Evolutionary conservation across 2,797 vertebrate genomes (phyloP).

Genomic region (Columba guinea): DNA sequence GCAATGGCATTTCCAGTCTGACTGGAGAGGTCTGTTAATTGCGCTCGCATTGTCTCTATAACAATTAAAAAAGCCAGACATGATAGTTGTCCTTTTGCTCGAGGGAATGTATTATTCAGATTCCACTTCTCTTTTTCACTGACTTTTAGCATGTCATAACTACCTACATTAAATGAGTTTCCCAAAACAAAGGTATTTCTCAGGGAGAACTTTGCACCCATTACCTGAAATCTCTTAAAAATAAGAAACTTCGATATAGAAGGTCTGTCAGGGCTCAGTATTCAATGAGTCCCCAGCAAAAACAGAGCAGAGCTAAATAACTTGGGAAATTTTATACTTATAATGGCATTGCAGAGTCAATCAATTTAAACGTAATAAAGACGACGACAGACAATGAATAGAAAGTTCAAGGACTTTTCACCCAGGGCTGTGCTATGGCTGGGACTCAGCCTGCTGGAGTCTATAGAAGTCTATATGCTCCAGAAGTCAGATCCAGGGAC

Average conservation of each 20-base stretch:
- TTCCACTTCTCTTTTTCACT: not conserved
- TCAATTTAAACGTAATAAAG: conserved; percentile 66
- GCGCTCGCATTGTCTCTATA: not conserved
- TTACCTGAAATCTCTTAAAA: not conserved
- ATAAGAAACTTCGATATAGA: fast-evolving
- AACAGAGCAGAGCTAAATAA: conserved; percentile 50
- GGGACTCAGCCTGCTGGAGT: not conserved
- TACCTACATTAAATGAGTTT: not conserved
- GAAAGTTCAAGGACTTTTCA: conserved; percentile 67
- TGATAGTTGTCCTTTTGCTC: not conserved
- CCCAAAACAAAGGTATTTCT: not conserved
- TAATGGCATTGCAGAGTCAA: conserved; percentile 47
- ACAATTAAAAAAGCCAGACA: not conserved
- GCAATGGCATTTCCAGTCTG: conserved; percentile 10
- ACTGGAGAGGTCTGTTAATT: not conserved
- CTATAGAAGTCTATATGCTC: not conserved
- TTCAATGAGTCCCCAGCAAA: not conserved
- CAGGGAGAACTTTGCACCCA: not conserved
- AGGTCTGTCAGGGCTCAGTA: not conserved
- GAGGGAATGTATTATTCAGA: not conserved
- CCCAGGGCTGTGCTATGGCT: conserved; percentile 19
- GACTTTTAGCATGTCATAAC: not conserved
- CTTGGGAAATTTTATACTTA: conserved; percentile 27
- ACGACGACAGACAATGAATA: conserved; percentile 38
- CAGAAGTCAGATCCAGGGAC: not conserved